Conservation (phyloP, 2,113 vertebrate genomes). For the Odobenus rosmarus region DNA sequence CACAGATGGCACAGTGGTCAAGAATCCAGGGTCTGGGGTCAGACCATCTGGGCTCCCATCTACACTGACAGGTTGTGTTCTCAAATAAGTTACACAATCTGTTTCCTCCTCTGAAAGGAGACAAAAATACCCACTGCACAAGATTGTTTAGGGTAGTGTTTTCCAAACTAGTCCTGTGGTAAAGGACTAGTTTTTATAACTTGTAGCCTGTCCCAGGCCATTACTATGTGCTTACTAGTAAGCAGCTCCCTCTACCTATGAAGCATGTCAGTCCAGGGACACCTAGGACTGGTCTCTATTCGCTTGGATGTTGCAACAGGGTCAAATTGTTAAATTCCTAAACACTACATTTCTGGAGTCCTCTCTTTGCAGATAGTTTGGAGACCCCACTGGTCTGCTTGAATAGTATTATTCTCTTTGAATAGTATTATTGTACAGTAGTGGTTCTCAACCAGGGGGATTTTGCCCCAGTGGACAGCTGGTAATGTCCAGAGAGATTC, state of each 20-base stretch:
- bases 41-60: background rate
- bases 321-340: background rate
- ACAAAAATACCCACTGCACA: background rate
- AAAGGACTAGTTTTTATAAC: background rate
- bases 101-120: background rate
- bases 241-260: background rate
- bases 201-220: background rate
- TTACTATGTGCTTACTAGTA: background rate
- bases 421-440: background rate
- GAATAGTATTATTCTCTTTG: background rate
- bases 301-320: background rate
- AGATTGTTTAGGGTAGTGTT: background rate
- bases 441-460: background rate
- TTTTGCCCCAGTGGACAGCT: background rate
- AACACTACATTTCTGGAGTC: background rate
- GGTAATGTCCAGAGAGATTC: background rate
- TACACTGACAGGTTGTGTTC: background rate
- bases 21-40: background rate
- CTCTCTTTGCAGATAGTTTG: background rate
- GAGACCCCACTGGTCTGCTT: background rate
- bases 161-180: background rate
- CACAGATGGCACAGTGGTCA: background rate
- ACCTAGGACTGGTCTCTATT: background rate
- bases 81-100: background rate
- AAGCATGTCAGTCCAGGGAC: background rate